Evolutionary conservation across 1,140 invertebrate species (phyloP).

Genomic region (Drosophila nigromelanica): DNA sequence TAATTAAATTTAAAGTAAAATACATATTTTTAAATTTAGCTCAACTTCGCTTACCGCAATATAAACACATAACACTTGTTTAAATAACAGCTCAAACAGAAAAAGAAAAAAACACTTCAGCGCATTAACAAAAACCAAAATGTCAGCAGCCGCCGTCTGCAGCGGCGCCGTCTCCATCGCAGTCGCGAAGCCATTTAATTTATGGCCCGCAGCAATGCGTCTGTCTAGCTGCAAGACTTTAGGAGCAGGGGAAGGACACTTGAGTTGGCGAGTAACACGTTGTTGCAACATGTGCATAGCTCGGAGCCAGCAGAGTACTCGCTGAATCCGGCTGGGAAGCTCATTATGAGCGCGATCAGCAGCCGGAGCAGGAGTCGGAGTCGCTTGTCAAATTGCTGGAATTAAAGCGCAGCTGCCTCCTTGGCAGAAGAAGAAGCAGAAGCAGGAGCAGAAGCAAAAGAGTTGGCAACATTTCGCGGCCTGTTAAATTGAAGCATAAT

Average conservation of each 20-base stretch:
- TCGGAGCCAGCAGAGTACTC: slow-evolving; percentile 4
- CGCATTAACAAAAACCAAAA: slow-evolving; percentile 23
- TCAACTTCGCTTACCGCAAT: too few species aligned
- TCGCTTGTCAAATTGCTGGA: slow-evolving; percentile 72
- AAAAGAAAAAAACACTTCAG: slow-evolving; percentile 4
- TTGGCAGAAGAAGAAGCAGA: not conserved
- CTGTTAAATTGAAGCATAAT: slow-evolving; percentile 77
- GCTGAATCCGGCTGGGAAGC: slow-evolving; percentile 29
- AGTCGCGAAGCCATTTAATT: slow-evolving; percentile 64
- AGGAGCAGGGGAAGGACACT: not conserved
- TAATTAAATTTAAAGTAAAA: too few species aligned
- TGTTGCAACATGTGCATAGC: slow-evolving; percentile 60
- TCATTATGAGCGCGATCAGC: slow-evolving; percentile 63
- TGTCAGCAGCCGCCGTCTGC: slow-evolving; percentile 15
- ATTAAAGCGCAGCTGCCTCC: slow-evolving; percentile 49
- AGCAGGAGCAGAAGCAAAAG: slow-evolving; percentile 5
- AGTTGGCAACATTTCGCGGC: slow-evolving; percentile 68
- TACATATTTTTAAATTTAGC: too few species aligned
- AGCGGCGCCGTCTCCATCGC: not conserved
- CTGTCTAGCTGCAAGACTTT: slow-evolving; percentile 33
- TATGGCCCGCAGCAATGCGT: slow-evolving; percentile 66
- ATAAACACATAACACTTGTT: not conserved
- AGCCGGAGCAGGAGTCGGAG: slow-evolving; percentile 19
- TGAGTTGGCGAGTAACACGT: slow-evolving; percentile 2
- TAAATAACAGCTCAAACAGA: not conserved